These are phyloP conservation scores for Drosophila bifasciata DNA, from an alignment of 1,140 invertebrate species.

Conservation along the genomic window DNA sequence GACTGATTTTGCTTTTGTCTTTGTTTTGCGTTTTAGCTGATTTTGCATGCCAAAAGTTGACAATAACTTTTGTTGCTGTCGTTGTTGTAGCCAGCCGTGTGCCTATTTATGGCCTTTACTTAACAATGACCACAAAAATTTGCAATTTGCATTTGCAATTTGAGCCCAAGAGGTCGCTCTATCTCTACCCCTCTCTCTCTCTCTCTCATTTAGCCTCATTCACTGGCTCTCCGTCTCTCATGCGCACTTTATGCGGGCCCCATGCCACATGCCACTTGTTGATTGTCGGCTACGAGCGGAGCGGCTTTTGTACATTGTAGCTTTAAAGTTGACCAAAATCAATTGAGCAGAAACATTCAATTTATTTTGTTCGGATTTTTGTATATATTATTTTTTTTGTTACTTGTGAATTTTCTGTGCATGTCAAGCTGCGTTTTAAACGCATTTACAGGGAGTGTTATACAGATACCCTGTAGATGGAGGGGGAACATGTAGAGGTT, in stretches of 20 bases:
- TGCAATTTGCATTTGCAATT: constrained; percentile 79
- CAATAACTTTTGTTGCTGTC: constrained; percentile 58
- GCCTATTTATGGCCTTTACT: constrained; percentile 76
- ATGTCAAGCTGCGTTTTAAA: constrained; percentile 16
- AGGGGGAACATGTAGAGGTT: too few relatives aligned
- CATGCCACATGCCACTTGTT: constrained; percentile 28
- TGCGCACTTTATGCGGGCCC: too few relatives aligned
- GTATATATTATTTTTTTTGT: constrained; percentile 18
- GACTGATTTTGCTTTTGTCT: background rate
- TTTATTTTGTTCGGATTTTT: constrained; percentile 19
- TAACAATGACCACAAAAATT: constrained; percentile 80
- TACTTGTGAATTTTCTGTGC: constrained; percentile 2
- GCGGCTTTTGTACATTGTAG: constrained; percentile 11
- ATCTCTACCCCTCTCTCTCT: constrained; percentile 10
- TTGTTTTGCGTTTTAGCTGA: constrained; percentile 29
- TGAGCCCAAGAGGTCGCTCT: constrained; percentile 43
- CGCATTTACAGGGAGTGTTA: constrained; percentile 10
- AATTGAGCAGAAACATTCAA: constrained; percentile 58
- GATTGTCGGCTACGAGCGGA: constrained; percentile 12
- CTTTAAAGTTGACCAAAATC: constrained; percentile 56
- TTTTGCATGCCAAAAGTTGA: constrained; percentile 66
- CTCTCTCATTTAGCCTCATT: background rate
- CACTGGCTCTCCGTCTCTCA: background rate
- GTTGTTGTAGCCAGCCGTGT: constrained; percentile 29
- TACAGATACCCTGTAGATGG: constrained; percentile 1